Percentiles rank a stretch among this genome's conserved stretches.
Conservation (phyloP, 2,797 vertebrate species). For the Parotocinclus haroldoi region DNA sequence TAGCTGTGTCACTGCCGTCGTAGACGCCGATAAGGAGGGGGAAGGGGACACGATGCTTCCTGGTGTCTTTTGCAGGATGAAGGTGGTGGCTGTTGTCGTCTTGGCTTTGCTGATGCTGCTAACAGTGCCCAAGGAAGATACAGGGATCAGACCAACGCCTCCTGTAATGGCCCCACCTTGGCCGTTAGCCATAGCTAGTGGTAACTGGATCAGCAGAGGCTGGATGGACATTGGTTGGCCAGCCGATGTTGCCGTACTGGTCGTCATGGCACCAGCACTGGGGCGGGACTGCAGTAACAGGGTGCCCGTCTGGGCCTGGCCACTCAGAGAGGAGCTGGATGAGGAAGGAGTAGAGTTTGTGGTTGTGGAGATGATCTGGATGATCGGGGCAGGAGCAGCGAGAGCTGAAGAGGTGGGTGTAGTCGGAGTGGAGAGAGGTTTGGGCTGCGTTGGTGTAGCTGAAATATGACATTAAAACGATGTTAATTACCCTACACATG, state of each 20-base stretch:
- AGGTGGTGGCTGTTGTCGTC: constrained; percentile 67
- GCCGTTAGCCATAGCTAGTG: constrained; percentile 68
- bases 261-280: constrained; percentile 45
- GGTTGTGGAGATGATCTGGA: constrained; percentile 69
- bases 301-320: constrained; percentile 68
- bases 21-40: constrained; percentile 30
- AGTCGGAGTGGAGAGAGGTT: constrained; percentile 57
- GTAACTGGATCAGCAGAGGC: constrained; percentile 75
- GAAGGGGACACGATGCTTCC: constrained; percentile 56
- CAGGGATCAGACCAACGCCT: constrained; percentile 58
- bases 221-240: constrained; percentile 79
- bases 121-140: constrained; percentile 69
- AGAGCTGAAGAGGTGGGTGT: constrained; percentile 74
- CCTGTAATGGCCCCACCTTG: constrained; percentile 64
- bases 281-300: constrained; percentile 66
- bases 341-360: constrained; percentile 57
- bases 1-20: constrained; percentile 19
- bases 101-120: constrained; percentile 67
- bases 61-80: constrained; percentile 61
- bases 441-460: constrained; percentile 42
- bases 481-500: neutral
- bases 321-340: constrained; percentile 59
- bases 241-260: constrained; percentile 59
- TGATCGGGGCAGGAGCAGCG: constrained; percentile 67
- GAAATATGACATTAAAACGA: neutral